Conservation (phyloP, 2,113 vertebrate genomes). For the Nycticebus coucang region DNA sequence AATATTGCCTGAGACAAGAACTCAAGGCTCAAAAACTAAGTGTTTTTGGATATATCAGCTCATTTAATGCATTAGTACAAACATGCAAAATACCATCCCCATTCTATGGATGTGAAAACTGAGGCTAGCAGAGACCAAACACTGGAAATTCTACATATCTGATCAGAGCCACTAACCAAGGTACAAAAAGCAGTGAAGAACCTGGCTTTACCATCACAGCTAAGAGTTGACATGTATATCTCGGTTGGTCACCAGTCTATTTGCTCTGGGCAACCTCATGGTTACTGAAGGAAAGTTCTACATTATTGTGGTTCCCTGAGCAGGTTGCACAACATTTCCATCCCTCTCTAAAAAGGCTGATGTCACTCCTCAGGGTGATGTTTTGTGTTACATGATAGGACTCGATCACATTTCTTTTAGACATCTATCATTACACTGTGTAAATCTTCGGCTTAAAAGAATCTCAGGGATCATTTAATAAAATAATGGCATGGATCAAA, state of each 20-base stretch:
- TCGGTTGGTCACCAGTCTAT: neutral
- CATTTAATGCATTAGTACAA: neutral
- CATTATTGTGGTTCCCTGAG: neutral
- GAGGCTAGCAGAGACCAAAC: neutral
- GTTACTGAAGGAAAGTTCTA: neutral
- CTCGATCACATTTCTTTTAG: neutral
- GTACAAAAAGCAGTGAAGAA: neutral
- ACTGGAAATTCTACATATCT: neutral
- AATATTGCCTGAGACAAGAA: neutral
- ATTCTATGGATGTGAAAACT: neutral
- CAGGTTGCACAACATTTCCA: constrained; percentile 7
- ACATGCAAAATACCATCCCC: neutral
- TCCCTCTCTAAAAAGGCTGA: neutral
- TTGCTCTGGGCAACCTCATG: neutral
- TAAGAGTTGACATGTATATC: neutral
- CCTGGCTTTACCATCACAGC: neutral
- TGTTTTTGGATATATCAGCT: constrained; percentile 12
- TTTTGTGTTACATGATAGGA: neutral
- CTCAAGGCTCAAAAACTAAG: too few relatives aligned
- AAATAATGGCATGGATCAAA: constrained; percentile 5
- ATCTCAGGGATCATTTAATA: constrained; percentile 47
- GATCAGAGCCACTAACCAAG: neutral
- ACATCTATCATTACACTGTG: neutral
- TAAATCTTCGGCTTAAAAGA: constrained; percentile 29
- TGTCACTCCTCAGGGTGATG: neutral